These are phyloP conservation scores for Cetoscarus ocellatus DNA, from an alignment of 2,797 vertebrate genomes.

Conservation along the genomic window DNA sequence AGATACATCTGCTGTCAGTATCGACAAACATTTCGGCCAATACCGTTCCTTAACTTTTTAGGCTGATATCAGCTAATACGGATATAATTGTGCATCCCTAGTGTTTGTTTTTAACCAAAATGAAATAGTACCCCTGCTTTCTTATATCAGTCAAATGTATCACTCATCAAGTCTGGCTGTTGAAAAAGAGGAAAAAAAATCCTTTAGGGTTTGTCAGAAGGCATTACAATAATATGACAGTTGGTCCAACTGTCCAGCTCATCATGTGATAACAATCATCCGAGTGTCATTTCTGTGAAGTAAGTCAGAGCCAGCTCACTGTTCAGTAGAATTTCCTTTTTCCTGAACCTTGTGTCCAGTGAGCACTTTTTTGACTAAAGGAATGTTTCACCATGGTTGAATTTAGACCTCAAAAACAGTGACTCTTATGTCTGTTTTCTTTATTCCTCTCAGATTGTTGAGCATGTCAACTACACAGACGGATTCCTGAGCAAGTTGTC, in stretches of 20 bases:
- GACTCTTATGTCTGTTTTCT: slow-evolving; percentile 48
- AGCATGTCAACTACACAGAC: slow-evolving; percentile 77
- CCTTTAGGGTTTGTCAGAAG: background rate
- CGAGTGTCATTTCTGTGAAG: background rate
- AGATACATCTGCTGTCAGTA: too few species aligned
- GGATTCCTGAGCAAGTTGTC: slow-evolving; percentile 85
- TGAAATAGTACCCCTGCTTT: too few species aligned
- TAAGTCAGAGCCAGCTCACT: slow-evolving; percentile 7
- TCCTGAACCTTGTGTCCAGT: slow-evolving; percentile 56
- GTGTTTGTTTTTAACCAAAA: too few species aligned
- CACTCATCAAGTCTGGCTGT: too few species aligned
- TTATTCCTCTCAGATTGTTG: slow-evolving; percentile 79
- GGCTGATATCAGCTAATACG: too few species aligned
- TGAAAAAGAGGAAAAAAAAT: background rate
- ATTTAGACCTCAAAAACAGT: slow-evolving; percentile 19
- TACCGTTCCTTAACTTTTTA: too few species aligned
- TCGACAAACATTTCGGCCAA: too few species aligned
- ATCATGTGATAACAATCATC: slow-evolving; percentile 7
- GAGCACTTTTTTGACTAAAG: slow-evolving; percentile 40
- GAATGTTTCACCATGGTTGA: slow-evolving; percentile 64
- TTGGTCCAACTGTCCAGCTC: background rate
- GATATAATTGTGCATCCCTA: too few species aligned
- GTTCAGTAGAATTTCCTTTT: slow-evolving; percentile 37
- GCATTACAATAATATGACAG: slow-evolving; percentile 1
- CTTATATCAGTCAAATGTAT: too few species aligned